Conservation (phyloP, 2,797 vertebrate species). For the Pygocentrus nattereri region DNA sequence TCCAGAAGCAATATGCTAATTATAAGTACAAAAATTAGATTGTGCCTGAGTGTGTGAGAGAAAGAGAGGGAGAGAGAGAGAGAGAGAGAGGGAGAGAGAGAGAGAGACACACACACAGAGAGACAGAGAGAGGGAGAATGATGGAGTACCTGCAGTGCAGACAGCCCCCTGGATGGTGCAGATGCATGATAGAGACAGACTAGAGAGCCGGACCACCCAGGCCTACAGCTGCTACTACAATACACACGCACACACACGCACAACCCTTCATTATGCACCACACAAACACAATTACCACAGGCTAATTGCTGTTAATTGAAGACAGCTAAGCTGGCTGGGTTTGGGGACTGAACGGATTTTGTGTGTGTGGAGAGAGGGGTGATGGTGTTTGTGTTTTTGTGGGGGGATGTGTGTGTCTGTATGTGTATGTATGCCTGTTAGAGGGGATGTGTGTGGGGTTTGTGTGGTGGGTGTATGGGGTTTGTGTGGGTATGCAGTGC, state of each 20-base stretch:
- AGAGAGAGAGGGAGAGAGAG: not conserved
- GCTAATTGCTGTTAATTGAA: constrained; percentile 58
- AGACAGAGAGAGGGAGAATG: constrained; percentile 12
- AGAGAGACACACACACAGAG: not conserved
- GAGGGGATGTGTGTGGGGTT: not conserved
- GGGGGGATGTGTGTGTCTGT: constrained; percentile 27
- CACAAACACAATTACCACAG: constrained; percentile 52
- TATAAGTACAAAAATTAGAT: not conserved
- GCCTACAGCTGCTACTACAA: constrained; percentile 50
- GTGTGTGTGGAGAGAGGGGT: not conserved
- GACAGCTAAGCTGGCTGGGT: constrained; percentile 28
- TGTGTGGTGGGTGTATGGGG: not conserved
- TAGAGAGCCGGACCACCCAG: constrained; percentile 36
- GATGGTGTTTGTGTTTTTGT: not conserved
- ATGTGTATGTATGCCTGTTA: not conserved
- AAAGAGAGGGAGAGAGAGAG: not conserved
- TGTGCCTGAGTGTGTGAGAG: not conserved
- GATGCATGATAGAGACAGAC: constrained; percentile 26
- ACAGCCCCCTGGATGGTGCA: constrained; percentile 36
- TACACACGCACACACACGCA: constrained; percentile 18
- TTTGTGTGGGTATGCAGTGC: too few species aligned
- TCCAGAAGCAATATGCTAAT: not conserved
- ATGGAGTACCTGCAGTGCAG: constrained; percentile 38
- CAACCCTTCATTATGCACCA: constrained; percentile 39
- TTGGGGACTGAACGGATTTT: constrained; percentile 15